Evolutionary conservation across 2,113 vertebrate species (phyloP), one percentile per base, ranked within the genome.

Genomic region (Lipophrys pholis): DNA sequence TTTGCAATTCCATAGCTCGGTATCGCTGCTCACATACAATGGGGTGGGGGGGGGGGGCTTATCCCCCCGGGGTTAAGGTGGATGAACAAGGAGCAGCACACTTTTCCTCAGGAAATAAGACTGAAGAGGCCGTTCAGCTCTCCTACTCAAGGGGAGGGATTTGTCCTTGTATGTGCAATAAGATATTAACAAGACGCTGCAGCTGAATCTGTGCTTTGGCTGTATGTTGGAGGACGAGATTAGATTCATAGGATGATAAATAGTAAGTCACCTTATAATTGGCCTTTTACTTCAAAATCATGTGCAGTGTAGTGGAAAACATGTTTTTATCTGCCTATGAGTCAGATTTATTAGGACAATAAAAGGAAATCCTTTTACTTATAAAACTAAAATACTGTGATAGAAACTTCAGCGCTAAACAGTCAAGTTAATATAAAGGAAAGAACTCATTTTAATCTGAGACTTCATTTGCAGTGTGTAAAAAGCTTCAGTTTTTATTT

Each of bases 1-100:
- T 83, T 88, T 86, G 84, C 71, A 81, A 73, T 84, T 88, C 85
- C 78, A 41, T 14, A 65, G 66, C 64, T 76, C 15, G 8, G 46
- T 53, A 76, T 80, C 64, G 11, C 54, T 0, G 21, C 75, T 79
- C 60, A 3, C 21, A 71, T 79, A 7, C 14, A 60, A 55, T 30
- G 6, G 50, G 43, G 49, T 38, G 59, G 36, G 6, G 50, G 43
- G 49, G 45, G 59, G n/a, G n/a, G 45, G 50, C 21, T 71, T n/a
- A n/a, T n/a, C n/a, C n/a, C n/a, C 1, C 0, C 41, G 12, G 43
- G 48, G 50, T 52, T 14, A 65, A 69, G 65, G 69, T 65, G 67
- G 50, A 49, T 39, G 52, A 70, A 51, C 59, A 51, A 55, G 51
- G 12, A 73, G 41, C 12, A 6, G 50, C 41, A 43, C 54, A 17